Evolutionary conservation across 2,888 invertebrate genomes (phyloP), one percentile per base, ranked within the genome.

Genomic region (Pyrrhosoma nymphula): DNA sequence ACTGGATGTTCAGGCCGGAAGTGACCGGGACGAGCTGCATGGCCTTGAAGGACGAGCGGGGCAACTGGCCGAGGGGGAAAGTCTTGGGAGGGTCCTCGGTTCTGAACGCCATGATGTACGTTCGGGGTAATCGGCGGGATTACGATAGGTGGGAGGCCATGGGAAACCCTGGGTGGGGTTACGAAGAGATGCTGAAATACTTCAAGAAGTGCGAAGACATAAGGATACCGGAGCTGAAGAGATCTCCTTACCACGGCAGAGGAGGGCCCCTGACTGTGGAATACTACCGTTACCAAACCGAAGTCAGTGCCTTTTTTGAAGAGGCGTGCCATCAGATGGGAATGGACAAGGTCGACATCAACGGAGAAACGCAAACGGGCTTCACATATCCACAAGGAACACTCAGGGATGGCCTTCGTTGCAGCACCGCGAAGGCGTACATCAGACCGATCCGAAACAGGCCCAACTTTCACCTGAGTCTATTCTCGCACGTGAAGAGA

Each of bases 81-180:
- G 98, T 98, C 14, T 97, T 98, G 39, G 98, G 98, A 0, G 99
- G 99, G 0, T 98, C 98, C 26, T 98, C 99, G 96, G 98, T 98
- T 0, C 97, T 99, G 4, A 99, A 99, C 96, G 99, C 99, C 35
- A 99, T 99, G 99, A 97, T 99, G 95, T 99, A 99, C 96, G 97
- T 99, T 0, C 97, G 99, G 95, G 99, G 99, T 0, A 99, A 99
- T 96, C 98, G 97, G 95, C 97, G 97, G 4, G 99, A 99, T 96
- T 99, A 99, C 96, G 98, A 99, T 96, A 97, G 97, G n/a, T 99
- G 99, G 99, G 98, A 98, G 39, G 96, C 96, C 23, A 96, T 98
- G 96, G 99, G 99, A 0, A 98, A 98, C 96, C 96, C 97, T 0
- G 99, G 97, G 20, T 99, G 99, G 99, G 97, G 98, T 63, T 99